Conservation (phyloP, 2,888 invertebrate genomes). For the Apomyelois bistriatella region DNA sequence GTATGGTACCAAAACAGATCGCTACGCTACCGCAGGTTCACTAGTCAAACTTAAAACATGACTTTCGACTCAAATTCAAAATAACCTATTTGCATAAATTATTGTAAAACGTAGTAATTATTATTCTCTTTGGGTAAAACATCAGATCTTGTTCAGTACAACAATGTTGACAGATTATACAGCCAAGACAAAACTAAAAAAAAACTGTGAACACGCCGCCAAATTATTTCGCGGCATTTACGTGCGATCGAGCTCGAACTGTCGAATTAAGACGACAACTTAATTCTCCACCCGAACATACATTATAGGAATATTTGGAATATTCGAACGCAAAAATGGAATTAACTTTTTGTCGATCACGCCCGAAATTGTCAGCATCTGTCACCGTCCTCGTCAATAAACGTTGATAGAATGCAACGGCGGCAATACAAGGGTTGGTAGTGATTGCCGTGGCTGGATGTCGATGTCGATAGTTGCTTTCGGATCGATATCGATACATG, state of each 20-base stretch:
- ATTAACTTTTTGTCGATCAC: background rate
- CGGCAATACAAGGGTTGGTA: background rate
- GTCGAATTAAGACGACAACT: background rate
- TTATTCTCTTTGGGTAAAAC: no score
- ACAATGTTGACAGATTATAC: no score
- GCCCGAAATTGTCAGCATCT: background rate
- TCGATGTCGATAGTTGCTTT: background rate
- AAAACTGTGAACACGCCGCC: no score
- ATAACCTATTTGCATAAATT: no score
- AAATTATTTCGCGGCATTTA: no score
- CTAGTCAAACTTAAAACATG: no score
- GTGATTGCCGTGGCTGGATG: background rate
- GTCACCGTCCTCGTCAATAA: constrained; percentile 4
- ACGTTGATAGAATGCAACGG: background rate
- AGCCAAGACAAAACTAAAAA: no score
- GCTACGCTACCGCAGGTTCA: no score
- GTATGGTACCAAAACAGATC: no score
- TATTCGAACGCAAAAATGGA: background rate
- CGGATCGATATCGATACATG: background rate
- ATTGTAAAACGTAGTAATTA: no score
- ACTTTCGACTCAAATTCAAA: no score
- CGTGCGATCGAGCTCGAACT: background rate
- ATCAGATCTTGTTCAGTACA: no score
- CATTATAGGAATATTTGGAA: background rate
- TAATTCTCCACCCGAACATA: background rate